Evolutionary conservation across 2,888 invertebrate species (phyloP).

Genomic region (Poecilobothrus nobilitatus): DNA sequence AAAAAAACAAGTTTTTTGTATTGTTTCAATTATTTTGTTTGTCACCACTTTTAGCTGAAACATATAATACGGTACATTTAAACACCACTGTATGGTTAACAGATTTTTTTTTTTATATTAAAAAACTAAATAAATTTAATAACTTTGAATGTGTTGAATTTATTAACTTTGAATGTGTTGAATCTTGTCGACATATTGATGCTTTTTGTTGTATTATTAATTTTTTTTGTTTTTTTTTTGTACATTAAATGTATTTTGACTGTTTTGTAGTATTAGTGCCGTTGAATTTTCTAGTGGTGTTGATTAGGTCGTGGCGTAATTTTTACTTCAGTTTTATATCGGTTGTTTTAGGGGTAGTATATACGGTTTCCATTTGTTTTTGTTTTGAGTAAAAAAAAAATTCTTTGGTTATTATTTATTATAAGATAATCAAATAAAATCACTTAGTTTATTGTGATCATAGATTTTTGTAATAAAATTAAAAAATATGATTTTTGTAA

Average conservation of each 20-base stretch:
- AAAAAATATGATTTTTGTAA: too few species aligned
- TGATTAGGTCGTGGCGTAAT: slow-evolving; percentile 25
- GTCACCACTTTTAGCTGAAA: not conserved
- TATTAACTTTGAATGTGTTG: too few species aligned
- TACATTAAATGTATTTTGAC: not conserved
- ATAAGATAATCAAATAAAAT: slow-evolving; percentile 17
- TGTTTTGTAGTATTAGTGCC: not conserved
- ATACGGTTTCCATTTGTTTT: slow-evolving; percentile 28
- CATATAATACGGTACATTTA: not conserved
- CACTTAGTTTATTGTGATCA: not conserved
- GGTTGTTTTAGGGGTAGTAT: slow-evolving; percentile 44
- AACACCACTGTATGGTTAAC: not conserved
- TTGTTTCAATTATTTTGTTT: slow-evolving; percentile 3
- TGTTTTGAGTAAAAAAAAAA: slow-evolving; percentile 14
- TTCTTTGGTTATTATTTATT: slow-evolving; percentile 9
- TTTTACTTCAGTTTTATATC: slow-evolving; percentile 42
- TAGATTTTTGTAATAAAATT: not conserved
- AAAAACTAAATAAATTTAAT: too few species aligned
- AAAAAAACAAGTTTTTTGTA: not conserved
- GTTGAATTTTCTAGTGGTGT: slow-evolving; percentile 19
- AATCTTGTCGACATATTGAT: too few species aligned
- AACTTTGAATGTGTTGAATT: not conserved
- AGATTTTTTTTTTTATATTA: not conserved
- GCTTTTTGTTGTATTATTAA: not conserved
- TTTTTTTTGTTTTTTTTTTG: not conserved